Evolutionary conservation across 2,797 vertebrate species (phyloP).

Genomic region (Melanogrammus aeglefinus): DNA sequence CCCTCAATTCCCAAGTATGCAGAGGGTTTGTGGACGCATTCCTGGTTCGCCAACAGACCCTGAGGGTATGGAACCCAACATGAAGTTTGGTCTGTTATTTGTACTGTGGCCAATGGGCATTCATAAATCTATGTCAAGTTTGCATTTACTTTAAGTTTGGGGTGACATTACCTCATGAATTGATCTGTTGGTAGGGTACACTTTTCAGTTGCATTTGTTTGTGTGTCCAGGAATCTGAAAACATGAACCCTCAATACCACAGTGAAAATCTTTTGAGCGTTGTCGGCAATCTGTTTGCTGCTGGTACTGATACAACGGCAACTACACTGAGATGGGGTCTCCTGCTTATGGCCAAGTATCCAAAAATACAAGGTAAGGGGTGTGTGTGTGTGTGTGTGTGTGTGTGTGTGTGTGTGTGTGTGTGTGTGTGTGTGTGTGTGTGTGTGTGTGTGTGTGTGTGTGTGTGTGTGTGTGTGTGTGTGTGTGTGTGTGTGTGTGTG

Average conservation of each 20-base stretch:
- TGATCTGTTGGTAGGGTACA: background rate
- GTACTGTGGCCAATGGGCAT: too few relatives aligned
- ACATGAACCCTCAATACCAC: constrained; percentile 26
- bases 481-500: too few relatives aligned
- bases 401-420: too few relatives aligned
- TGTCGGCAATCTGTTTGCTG: constrained; percentile 50
- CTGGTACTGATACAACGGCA: constrained; percentile 47
- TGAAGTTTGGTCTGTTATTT: too few relatives aligned
- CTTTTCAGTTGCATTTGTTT: background rate
- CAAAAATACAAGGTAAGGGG: constrained; percentile 49
- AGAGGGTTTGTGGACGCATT: constrained; percentile 43
- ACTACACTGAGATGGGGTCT: constrained; percentile 44
- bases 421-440: too few relatives aligned
- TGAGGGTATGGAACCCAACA: constrained; percentile 4
- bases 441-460: too few relatives aligned
- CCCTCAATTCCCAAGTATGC: constrained; percentile 27
- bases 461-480: too few relatives aligned
- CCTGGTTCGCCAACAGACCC: constrained; percentile 20
- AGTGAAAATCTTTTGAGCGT: constrained; percentile 32
- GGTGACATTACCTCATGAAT: background rate
- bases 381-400: too few relatives aligned
- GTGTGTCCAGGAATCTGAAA: constrained; percentile 29
- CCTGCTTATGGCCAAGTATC: constrained; percentile 58
- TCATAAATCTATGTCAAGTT: background rate
- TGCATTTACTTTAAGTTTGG: background rate